Evolutionary conservation across 2,113 vertebrate genomes (phyloP).

Genomic region (Chloropsis cyanopogon): DNA sequence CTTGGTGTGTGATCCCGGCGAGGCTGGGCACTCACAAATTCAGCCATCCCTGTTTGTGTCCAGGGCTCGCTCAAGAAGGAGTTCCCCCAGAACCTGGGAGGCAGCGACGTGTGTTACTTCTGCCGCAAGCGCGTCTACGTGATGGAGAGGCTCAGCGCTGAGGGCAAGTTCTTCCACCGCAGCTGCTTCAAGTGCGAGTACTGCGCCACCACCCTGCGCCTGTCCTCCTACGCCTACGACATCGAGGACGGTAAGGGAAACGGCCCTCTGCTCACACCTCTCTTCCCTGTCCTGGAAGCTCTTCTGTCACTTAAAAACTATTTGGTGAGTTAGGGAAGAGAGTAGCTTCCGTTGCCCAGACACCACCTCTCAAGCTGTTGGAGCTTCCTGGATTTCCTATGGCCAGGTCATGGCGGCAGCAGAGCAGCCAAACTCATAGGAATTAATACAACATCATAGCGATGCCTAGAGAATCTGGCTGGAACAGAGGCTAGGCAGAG

Average conservation of each 20-base stretch:
- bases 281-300: not conserved
- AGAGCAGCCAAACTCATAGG: not conserved
- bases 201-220: constrained; percentile 88
- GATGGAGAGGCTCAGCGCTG: constrained; percentile 95
- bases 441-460: not conserved
- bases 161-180: constrained; percentile 98
- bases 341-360: not conserved
- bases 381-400: not conserved
- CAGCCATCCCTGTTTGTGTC: not conserved
- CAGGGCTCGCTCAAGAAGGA: constrained; percentile 94
- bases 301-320: not conserved
- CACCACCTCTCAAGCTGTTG: not conserved
- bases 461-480: not conserved
- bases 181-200: constrained; percentile 98
- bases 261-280: not conserved
- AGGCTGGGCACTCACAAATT: accelerated
- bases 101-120: constrained; percentile 97
- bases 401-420: not conserved
- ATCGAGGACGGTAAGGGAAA: constrained; percentile 84
- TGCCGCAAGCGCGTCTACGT: constrained; percentile 94
- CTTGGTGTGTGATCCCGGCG: accelerated
- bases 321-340: not conserved
- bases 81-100: constrained; percentile 93
- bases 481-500: not conserved
- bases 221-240: constrained; percentile 93